Evolutionary conservation across 2,797 vertebrate species (phyloP).

Genomic region (Rousettus madagascariensis): DNA sequence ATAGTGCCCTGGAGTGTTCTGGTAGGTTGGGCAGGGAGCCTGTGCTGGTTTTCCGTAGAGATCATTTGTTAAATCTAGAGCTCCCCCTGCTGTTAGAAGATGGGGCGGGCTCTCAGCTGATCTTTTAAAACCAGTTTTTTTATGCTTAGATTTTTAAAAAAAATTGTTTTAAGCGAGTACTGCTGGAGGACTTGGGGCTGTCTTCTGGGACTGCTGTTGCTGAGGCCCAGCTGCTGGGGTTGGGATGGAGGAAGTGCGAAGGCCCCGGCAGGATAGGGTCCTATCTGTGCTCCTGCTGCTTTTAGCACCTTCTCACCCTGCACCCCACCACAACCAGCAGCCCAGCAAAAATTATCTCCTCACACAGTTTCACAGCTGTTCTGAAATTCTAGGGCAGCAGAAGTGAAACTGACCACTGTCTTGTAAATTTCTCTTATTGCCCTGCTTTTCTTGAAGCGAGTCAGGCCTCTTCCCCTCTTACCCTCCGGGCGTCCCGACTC

Average conservation of each 20-base stretch:
- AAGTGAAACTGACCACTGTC: conserved; percentile 65
- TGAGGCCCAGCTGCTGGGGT: not conserved
- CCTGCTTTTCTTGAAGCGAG: not conserved
- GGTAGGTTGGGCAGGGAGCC: not conserved
- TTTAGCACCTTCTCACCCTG: conserved; percentile 38
- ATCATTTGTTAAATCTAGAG: conserved; percentile 4
- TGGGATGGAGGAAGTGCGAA: not conserved
- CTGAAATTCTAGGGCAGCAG: conserved; percentile 51
- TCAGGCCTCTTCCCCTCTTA: not conserved
- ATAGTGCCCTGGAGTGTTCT: not conserved
- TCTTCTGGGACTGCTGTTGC: not conserved
- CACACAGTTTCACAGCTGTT: conserved; percentile 41
- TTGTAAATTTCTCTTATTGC: conserved; percentile 14
- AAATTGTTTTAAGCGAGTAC: not conserved
- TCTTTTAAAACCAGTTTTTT: not conserved
- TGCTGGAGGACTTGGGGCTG: not conserved
- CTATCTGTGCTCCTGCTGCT: conserved; percentile 58
- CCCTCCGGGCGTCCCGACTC: not conserved
- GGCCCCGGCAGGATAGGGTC: conserved; percentile 51
- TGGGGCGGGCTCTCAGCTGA: not conserved
- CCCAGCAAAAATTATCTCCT: conserved; percentile 42
- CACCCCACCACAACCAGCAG: conserved; percentile 1
- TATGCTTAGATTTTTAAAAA: not conserved
- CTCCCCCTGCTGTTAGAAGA: conserved; percentile 69
- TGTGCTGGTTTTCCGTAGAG: not conserved